Conservation (phyloP, 2,113 vertebrate species). For the Grammomys dolichurus region DNA sequence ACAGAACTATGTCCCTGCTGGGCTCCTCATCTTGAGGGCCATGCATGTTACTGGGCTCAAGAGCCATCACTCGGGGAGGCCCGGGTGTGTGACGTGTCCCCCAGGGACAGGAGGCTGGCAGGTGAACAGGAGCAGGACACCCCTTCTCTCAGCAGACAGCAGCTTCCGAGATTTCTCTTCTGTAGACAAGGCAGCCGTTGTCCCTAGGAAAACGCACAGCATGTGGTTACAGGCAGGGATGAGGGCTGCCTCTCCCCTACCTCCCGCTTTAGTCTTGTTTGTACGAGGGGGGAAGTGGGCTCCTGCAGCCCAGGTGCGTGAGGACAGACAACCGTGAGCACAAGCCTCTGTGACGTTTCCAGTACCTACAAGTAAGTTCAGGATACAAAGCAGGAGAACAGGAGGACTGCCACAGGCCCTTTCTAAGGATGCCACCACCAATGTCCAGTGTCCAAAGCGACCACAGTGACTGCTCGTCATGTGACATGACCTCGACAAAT, state of each 20-base stretch:
- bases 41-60: slow-evolving; percentile 25
- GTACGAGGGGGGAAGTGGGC: not conserved
- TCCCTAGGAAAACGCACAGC: slow-evolving; percentile 72
- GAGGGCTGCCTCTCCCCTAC: not conserved
- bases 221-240: not conserved
- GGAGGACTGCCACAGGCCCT: not conserved
- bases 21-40: not conserved
- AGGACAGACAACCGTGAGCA: too few species aligned
- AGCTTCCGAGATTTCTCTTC: slow-evolving; percentile 15
- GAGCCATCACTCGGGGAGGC: not conserved
- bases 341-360: not conserved
- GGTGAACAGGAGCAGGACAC: slow-evolving; percentile 3
- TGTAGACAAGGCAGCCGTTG: slow-evolving; percentile 70
- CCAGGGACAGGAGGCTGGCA: not conserved
- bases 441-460: not conserved
- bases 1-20: not conserved
- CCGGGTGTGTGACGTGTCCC: not conserved
- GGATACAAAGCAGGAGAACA: not conserved
- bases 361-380: not conserved
- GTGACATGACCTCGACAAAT: not conserved
- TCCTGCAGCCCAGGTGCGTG: not conserved
- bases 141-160: slow-evolving; percentile 40
- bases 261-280: not conserved
- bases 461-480: not conserved
- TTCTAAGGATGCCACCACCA: not conserved